Evolutionary conservation across 1,140 invertebrate genomes (phyloP).

Genomic region (Spodoptera litura): DNA sequence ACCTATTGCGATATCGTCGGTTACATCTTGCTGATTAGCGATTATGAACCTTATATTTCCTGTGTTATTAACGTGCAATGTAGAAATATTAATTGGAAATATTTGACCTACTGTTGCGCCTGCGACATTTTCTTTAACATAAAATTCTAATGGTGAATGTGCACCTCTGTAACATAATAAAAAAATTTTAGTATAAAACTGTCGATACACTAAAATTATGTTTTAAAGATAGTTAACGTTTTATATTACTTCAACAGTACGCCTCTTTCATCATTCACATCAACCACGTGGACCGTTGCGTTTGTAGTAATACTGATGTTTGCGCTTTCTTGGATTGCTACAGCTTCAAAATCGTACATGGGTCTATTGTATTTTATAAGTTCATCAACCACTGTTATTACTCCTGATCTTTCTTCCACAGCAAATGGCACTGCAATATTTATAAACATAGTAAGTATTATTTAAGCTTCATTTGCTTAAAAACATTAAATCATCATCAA

Average conservation of each 20-base stretch:
- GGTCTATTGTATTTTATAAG: slow-evolving; percentile 89
- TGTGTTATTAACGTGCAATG: slow-evolving; percentile 67
- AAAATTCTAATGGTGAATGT: slow-evolving; percentile 90
- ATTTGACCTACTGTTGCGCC: slow-evolving; percentile 92
- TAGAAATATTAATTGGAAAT: slow-evolving; percentile 87
- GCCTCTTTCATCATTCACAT: slow-evolving; percentile 89
- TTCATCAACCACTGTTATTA: slow-evolving; percentile 93
- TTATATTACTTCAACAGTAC: slow-evolving; percentile 89
- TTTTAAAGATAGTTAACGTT: no score
- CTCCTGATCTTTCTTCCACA: slow-evolving; percentile 95
- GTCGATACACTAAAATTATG: no score
- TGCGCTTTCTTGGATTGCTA: slow-evolving; percentile 88
- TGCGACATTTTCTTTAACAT: slow-evolving; percentile 92
- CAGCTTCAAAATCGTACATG: slow-evolving; percentile 93
- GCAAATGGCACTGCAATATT: slow-evolving; percentile 93
- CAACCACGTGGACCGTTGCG: slow-evolving; percentile 93
- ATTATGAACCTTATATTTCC: slow-evolving; percentile 89
- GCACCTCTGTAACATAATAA: slow-evolving; percentile 86
- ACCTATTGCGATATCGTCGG: slow-evolving; percentile 91
- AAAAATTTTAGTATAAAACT: slow-evolving; percentile 40
- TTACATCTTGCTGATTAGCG: slow-evolving; percentile 92
- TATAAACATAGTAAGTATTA: neutral
- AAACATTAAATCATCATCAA: neutral
- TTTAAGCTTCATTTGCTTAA: no score
- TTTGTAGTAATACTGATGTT: slow-evolving; percentile 91